Conservation (phyloP, 2,888 invertebrate species). For the Lasioglossum morio region DNA sequence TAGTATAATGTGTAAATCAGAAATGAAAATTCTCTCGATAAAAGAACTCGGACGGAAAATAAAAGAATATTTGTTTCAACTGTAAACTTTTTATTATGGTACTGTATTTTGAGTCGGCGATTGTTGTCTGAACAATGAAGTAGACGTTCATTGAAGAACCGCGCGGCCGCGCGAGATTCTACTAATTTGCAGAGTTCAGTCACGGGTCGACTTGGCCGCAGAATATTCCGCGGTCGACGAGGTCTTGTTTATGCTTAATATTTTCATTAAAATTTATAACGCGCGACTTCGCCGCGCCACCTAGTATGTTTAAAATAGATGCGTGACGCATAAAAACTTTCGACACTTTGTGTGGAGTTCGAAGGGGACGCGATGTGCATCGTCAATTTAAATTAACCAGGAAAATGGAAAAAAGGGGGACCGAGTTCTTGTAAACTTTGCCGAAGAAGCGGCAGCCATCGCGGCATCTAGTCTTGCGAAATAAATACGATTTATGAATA, state of each 20-base stretch:
- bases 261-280: constrained; percentile 56
- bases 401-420: constrained; percentile 36
- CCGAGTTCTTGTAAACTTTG: constrained; percentile 25
- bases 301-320: constrained; percentile 40
- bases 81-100: neutral
- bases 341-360: constrained; percentile 48
- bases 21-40: too few species aligned
- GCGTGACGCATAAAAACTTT: constrained; percentile 58
- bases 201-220: constrained; percentile 3
- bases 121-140: neutral
- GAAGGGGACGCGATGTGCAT: constrained; percentile 41
- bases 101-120: neutral
- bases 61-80: neutral
- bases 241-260: constrained; percentile 36
- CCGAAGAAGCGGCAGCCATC: neutral
- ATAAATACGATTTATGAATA: constrained; percentile 45
- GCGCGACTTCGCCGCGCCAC: neutral
- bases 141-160: neutral
- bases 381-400: constrained; percentile 51
- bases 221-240: neutral
- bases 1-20: too few species aligned
- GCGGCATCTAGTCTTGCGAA: neutral
- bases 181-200: neutral
- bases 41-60: neutral
- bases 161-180: neutral